Evolutionary conservation across 2,113 vertebrate genomes (phyloP).

Genomic region (Microcebus lehilahytsara): DNA sequence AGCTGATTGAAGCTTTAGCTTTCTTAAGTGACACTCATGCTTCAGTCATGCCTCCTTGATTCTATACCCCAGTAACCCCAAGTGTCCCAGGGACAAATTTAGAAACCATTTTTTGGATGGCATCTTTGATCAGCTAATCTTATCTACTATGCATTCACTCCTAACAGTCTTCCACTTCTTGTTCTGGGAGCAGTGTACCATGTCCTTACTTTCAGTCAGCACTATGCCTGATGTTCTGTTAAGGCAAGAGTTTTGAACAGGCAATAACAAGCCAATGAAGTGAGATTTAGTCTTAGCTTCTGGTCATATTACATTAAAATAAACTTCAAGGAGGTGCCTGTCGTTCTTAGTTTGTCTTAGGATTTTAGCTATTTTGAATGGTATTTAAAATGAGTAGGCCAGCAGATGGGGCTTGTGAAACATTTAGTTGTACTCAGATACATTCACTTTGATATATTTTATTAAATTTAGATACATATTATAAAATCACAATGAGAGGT

Average conservation of each 20-base stretch:
- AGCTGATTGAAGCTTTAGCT: not conserved
- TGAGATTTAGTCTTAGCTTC: constrained; percentile 16
- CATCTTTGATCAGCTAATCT: not conserved
- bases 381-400: not conserved
- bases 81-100: not conserved
- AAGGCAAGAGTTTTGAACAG: not conserved
- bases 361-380: not conserved
- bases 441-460: not conserved
- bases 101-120: not conserved
- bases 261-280: not conserved
- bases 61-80: not conserved
- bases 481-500: not conserved
- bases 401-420: not conserved
- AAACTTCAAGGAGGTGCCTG: not conserved
- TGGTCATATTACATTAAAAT: constrained; percentile 12
- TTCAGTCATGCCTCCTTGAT: not conserved
- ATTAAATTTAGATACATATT: not conserved
- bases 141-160: not conserved
- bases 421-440: not conserved
- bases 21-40: not conserved
- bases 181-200: not conserved
- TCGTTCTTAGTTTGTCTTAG: not conserved
- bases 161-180: not conserved
- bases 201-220: not conserved
- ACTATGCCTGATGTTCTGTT: not conserved